These are phyloP conservation scores for Channa argus DNA, from an alignment of 2,113 vertebrate species.

Conservation along the genomic window DNA sequence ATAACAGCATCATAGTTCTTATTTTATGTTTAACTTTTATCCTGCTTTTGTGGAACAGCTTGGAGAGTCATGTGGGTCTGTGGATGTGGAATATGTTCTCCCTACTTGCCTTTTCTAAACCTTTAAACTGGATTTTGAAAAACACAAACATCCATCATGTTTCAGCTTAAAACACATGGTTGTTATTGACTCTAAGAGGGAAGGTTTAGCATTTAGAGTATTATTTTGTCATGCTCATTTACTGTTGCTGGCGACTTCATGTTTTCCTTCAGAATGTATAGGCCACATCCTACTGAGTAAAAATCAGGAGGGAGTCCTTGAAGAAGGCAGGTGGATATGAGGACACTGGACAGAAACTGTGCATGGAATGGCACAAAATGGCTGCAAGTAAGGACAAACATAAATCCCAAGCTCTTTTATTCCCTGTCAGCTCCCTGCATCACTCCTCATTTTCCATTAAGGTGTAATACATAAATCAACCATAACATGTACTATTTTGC, in stretches of 20 bases:
- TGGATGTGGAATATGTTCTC: slow-evolving; percentile 7
- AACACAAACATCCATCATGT: no score
- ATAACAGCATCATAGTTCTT: background rate
- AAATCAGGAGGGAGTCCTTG: background rate
- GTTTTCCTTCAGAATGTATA: slow-evolving; percentile 15
- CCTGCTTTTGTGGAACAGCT: slow-evolving; percentile 9
- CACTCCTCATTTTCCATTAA: slow-evolving; percentile 50
- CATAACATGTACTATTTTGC: slow-evolving; percentile 46
- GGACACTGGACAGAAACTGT: background rate
- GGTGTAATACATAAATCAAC: slow-evolving; percentile 51
- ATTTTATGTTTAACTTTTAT: slow-evolving; percentile 9
- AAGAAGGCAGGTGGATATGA: slow-evolving; percentile 37
- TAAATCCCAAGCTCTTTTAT: slow-evolving; percentile 12
- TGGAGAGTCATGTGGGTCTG: slow-evolving; percentile 12
- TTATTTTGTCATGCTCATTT: no score
- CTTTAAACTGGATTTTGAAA: no score
- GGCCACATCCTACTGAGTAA: slow-evolving; percentile 35
- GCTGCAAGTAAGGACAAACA: slow-evolving; percentile 24
- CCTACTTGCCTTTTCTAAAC: slow-evolving; percentile 16
- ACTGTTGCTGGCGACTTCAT: slow-evolving; percentile 23
- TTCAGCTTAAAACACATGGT: no score
- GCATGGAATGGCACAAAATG: slow-evolving; percentile 20
- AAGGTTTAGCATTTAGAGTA: no score
- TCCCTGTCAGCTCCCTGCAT: slow-evolving; percentile 24
- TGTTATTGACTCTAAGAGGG: no score